Evolutionary conservation across 2,113 vertebrate species (phyloP).

Genomic region (Istiophorus platypterus): DNA sequence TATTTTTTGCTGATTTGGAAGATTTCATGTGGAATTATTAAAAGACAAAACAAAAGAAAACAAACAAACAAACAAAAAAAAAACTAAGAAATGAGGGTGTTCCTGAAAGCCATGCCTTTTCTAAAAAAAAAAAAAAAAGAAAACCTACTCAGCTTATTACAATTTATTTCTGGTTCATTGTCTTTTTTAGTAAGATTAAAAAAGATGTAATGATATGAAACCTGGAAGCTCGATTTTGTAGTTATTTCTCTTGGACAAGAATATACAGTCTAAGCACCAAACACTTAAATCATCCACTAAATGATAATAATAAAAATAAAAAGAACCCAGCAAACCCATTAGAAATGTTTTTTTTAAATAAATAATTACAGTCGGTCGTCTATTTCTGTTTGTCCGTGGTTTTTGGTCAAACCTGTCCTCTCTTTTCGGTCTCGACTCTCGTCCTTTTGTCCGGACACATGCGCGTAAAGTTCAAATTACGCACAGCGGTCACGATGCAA

Average conservation of each 20-base stretch:
- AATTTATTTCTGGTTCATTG: neutral
- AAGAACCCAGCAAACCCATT: neutral
- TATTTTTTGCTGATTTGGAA: neutral
- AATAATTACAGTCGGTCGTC: neutral
- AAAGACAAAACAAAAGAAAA: no score
- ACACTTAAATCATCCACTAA: neutral
- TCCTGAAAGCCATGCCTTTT: neutral
- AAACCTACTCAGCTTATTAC: no score
- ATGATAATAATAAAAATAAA: slow-evolving; percentile 7
- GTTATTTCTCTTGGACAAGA: neutral
- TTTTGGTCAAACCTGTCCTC: neutral
- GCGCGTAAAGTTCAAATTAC: slow-evolving; percentile 62
- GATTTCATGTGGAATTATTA: no score
- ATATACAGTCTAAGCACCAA: neutral
- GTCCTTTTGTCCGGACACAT: neutral
- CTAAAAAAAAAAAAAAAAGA: no score
- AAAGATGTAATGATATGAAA: neutral
- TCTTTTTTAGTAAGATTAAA: neutral
- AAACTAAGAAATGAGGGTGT: neutral
- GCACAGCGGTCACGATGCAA: slow-evolving; percentile 8
- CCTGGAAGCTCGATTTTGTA: neutral
- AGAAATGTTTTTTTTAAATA: neutral
- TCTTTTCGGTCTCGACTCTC: neutral
- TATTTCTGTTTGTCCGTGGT: no score
- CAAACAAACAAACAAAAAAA: no score